A percentile compares a stretch with the other conserved stretches of the same genome.
Conservation (phyloP, 2,888 invertebrate genomes). For the Leucophora obtusa region DNA sequence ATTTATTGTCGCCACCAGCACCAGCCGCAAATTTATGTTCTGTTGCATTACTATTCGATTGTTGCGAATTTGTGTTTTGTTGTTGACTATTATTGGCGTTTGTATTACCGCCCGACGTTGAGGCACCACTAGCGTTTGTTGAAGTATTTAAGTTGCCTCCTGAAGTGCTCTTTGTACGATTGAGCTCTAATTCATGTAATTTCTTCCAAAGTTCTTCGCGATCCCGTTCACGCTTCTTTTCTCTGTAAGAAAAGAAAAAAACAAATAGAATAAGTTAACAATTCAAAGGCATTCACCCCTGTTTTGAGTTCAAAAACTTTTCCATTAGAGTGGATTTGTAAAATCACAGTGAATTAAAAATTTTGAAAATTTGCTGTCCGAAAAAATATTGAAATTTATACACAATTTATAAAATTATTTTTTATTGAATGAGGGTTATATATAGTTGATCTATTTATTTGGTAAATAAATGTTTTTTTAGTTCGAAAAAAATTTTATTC, state of each 20-base stretch:
- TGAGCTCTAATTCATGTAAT: constrained; percentile 92
- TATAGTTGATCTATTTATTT: too few species aligned
- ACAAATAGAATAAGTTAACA: background rate
- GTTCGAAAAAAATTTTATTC: too few species aligned
- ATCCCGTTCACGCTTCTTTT: constrained; percentile 88
- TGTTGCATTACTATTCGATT: constrained; percentile 76
- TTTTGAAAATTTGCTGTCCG: too few species aligned
- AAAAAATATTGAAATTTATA: too few species aligned
- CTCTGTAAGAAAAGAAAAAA: constrained; percentile 70
- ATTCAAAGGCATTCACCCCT: too few species aligned
- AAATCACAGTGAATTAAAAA: too few species aligned
- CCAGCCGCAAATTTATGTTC: constrained; percentile 69
- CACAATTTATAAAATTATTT: too few species aligned
- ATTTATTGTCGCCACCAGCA: constrained; percentile 75
- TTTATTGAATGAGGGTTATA: too few species aligned
- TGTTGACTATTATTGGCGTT: constrained; percentile 67
- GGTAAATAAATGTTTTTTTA: too few species aligned
- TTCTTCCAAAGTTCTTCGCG: constrained; percentile 99
- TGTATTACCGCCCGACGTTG: constrained; percentile 68
- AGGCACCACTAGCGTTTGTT: constrained; percentile 71
- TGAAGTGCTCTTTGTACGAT: constrained; percentile 78
- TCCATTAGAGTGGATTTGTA: too few species aligned
- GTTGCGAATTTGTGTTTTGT: constrained; percentile 74
- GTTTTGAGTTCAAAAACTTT: too few species aligned
- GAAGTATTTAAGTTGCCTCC: constrained; percentile 57